Base-by-base conservation (phyloP, 2,797 vertebrate species). In the Aldrovandia affinis region DNA sequence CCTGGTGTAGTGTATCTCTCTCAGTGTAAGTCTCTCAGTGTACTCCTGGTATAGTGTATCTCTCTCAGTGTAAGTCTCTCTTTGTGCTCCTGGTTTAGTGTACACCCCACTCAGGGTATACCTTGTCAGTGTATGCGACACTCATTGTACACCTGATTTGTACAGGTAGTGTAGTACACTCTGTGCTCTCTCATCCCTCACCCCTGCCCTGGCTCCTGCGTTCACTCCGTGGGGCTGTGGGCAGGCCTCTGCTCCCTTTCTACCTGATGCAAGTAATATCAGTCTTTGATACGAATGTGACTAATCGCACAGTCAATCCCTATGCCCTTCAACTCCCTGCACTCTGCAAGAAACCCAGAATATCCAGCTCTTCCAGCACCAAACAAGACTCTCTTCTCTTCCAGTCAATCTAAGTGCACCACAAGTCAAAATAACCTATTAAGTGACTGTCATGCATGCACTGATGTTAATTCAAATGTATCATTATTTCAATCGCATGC, bases 261-360 rank as follows among this genome's bases (percentile, higher is more conserved):
- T n/a, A n/a, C n/a, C 63, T 65, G 25, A 30, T n/a, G 25, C 20
- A 25, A 30, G 8, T n/a, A n/a, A 25, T 39, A 14, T 33, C 61
- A 80, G 57, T 65, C 18, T 65, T 50, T 78, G 52, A 78, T 63
- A 68, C 68, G 78, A 63, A 80, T 84, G 47, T 82, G 20, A 78
- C 59, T 82, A 61, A 78, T 61, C 63, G 63, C 36, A 61, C 39
- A 78, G 65, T 78, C 39, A 44, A 61, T 28, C 55, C 15, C 28
- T 33, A 59, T 9, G n/a, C n/a, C n/a, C 18, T 59, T 15, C 57
- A 30, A 33, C 44, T n/a, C 55, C n/a, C n/a, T n/a, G n/a, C 22
- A 42, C 57, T 15, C 36, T 33, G 18, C 8, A 18, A 30, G 44
- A 12, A 82, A 73, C 54, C n/a, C 81, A 22, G 30, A 68, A 82